Conservation (phyloP, 1,140 invertebrate genomes). For the Drosophila tristis region DNA sequence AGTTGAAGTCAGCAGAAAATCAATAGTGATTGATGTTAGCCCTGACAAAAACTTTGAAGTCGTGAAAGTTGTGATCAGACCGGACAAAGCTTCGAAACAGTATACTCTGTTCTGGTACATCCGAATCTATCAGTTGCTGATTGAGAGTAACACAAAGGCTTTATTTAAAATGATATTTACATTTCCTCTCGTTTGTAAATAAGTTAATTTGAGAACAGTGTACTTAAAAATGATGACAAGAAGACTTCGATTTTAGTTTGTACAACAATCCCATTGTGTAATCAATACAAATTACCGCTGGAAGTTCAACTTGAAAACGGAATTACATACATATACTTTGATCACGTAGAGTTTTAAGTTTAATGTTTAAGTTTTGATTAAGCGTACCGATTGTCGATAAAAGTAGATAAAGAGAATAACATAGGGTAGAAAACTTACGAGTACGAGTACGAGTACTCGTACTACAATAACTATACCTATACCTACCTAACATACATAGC, state of each 20-base stretch:
- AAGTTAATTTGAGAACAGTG: constrained; percentile 28
- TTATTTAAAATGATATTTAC: constrained; percentile 1
- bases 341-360: constrained; percentile 61
- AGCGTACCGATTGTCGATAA: constrained; percentile 72
- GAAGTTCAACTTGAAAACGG: constrained; percentile 59
- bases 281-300: constrained; percentile 34
- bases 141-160: constrained; percentile 8
- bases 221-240: constrained; percentile 50
- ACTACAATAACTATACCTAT: constrained; percentile 69
- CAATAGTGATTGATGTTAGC: too few relatives aligned
- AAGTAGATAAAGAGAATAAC: constrained; percentile 7
- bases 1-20: too few relatives aligned
- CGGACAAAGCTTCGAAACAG: too few relatives aligned
- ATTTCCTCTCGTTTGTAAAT: constrained; percentile 38
- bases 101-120: neutral
- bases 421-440: constrained; percentile 54
- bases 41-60: too few relatives aligned
- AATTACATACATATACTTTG: constrained; percentile 42
- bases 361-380: constrained; percentile 59
- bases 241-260: constrained; percentile 59
- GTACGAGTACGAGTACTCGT: constrained; percentile 66
- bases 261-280: constrained; percentile 45
- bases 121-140: neutral
- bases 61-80: neutral
- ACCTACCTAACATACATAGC: constrained; percentile 45